Base-by-base conservation (phyloP, 2,888 invertebrate species). In the Mimachlamys varia region DNA sequence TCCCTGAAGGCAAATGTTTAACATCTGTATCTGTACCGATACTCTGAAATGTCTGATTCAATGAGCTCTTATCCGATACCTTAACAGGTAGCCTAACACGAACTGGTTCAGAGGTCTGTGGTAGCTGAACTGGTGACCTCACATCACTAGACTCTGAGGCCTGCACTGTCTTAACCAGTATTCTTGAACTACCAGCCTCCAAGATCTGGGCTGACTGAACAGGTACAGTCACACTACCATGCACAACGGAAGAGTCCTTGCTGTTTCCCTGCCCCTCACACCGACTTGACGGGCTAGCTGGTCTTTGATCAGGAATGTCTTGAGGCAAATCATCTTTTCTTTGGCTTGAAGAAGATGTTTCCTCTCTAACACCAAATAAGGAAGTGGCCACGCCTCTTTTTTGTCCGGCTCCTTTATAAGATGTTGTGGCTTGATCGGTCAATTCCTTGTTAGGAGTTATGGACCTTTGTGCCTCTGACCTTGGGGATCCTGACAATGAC, bases 261-360 rank as follows among this genome's bases (percentile, higher is more conserved):
- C 10, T 22, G 12, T 7, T 76, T 27, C 33, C 76, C 22, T 27
- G 76, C 27, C 76, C 76, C 13, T 27, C 33, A 33, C 33, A 15
- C 12, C 7, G 33, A 33, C 22, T 10, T 76, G 33, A 13, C 4
- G 92, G 91, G 33, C 92, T 91, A 44, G 92, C 91, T 89, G 92
- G 89, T 89, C 92, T 93, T 62, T 93, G 92, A 17, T 92, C 92
- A 33, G 92, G 92, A 50, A 92, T 62, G 1, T 55, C 44, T 33
- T 89, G 58, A 88, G 91, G 90, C 22, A 91, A 90, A 90, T 92
- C 91, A 37, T 88, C 91, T 76, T 91, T 92, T 91, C 92, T 92
- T 2, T 92, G 33, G 27, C 0, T 12, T 33, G 76, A 76, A 12
- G 33, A 76, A 12, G 76, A 58, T 58, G 58, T 27, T 13, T 76